Conservation (phyloP, 2,797 vertebrate genomes). For the Onychomys arenicola region DNA sequence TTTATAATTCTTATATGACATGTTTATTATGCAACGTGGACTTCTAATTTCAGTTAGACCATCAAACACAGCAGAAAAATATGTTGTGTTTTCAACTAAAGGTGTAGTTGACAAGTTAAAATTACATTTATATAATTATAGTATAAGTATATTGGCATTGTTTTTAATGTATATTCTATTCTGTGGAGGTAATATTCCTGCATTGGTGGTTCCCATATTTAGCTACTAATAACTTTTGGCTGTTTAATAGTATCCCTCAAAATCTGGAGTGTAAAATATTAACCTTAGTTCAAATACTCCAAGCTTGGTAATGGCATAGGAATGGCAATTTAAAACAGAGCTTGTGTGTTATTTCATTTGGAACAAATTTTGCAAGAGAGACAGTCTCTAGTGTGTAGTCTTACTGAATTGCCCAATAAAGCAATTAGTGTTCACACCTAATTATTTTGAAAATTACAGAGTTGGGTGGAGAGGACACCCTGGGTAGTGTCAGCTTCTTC, state of each 20-base stretch:
- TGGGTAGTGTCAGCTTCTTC: constrained; percentile 19
- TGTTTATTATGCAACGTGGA: constrained; percentile 38
- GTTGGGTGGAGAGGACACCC: background rate
- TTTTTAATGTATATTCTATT: constrained; percentile 35
- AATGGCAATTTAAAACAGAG: constrained; percentile 48
- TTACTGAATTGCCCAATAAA: constrained; percentile 70
- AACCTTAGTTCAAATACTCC: background rate
- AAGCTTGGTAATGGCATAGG: background rate
- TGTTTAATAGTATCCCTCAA: constrained; percentile 32
- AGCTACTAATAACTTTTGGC: background rate
- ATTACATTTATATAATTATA: background rate
- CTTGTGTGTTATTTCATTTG: constrained; percentile 50
- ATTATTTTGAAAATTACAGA: constrained; percentile 71
- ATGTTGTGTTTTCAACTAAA: background rate
- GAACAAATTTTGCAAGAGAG: constrained; percentile 70
- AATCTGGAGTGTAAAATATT: constrained; percentile 43
- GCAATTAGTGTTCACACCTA: constrained; percentile 63
- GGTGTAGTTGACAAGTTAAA: background rate
- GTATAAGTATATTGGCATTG: background rate
- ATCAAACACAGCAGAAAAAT: constrained; percentile 25
- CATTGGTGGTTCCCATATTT: constrained; percentile 11
- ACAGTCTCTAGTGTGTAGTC: background rate
- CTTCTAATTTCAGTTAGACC: constrained; percentile 33
- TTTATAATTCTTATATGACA: constrained; percentile 23
- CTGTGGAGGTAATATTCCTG: background rate